Evolutionary conservation across 2,888 invertebrate genomes (phyloP).

Genomic region (Hypena proboscidalis): DNA sequence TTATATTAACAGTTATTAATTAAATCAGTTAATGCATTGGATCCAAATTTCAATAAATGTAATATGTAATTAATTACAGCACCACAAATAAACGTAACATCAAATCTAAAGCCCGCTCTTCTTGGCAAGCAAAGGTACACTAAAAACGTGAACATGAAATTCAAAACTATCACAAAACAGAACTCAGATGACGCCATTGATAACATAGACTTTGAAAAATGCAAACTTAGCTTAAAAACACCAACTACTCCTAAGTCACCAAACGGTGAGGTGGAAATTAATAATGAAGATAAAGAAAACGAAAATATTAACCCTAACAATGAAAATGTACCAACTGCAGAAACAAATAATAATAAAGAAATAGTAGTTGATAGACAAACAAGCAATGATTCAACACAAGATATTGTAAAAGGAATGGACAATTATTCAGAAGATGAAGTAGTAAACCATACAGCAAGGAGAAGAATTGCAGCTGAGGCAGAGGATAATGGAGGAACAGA

Average conservation of each 20-base stretch:
- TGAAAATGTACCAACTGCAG: slow-evolving; percentile 28
- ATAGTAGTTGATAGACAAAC: slow-evolving; percentile 19
- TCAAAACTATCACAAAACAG: slow-evolving; percentile 54
- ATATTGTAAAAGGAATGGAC: slow-evolving; percentile 65
- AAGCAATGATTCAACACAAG: slow-evolving; percentile 54
- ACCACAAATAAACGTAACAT: slow-evolving; percentile 37
- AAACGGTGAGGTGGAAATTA: slow-evolving; percentile 26
- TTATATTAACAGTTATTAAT: no score
- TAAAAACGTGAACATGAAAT: slow-evolving; percentile 41
- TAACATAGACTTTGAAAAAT: slow-evolving; percentile 69
- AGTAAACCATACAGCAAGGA: slow-evolving; percentile 77
- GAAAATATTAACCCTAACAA: slow-evolving; percentile 34
- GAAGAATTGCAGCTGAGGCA: slow-evolving; percentile 89
- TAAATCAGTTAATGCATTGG: no score
- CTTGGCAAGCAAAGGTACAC: slow-evolving; percentile 48
- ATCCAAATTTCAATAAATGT: no score
- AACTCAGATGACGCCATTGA: slow-evolving; percentile 67
- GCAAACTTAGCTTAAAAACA: slow-evolving; percentile 68
- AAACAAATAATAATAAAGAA: slow-evolving; percentile 27
- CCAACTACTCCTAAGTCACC: slow-evolving; percentile 39
- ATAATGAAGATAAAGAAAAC: slow-evolving; percentile 41
- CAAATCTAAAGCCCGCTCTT: slow-evolving; percentile 55
- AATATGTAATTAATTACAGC: slow-evolving; percentile 50
- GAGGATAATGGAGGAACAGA: slow-evolving; percentile 92
- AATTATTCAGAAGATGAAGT: slow-evolving; percentile 71